Conservation (phyloP, 2,113 vertebrate species). For the Trinectes maculatus region DNA sequence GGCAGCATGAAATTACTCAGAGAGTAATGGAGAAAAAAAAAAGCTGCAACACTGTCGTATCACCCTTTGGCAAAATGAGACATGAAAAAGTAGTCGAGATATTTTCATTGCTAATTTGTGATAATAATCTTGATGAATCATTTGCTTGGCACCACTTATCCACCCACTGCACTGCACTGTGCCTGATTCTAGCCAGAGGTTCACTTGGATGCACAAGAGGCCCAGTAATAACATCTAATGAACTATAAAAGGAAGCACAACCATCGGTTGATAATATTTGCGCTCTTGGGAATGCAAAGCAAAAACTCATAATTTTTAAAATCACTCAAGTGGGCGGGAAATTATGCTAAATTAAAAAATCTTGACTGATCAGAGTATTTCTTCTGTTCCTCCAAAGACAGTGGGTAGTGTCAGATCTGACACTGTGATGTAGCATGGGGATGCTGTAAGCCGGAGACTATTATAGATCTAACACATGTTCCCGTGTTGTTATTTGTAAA, state of each 20-base stretch:
- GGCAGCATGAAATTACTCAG: conserved; percentile 38
- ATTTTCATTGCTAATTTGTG: conserved; percentile 35
- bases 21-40: conserved; percentile 18
- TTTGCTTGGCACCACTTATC: conserved; percentile 25
- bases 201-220: conserved; percentile 18
- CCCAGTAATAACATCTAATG: conserved; percentile 9
- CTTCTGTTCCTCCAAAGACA: too few relatives aligned
- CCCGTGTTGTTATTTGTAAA: too few relatives aligned
- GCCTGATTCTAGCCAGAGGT: conserved; percentile 20
- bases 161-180: background rate
- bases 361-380: too few relatives aligned
- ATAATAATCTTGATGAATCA: conserved; percentile 51
- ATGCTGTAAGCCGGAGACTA: too few relatives aligned
- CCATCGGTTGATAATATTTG: background rate
- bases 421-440: too few relatives aligned
- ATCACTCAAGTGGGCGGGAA: background rate
- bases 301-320: background rate
- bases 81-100: conserved; percentile 37
- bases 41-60: conserved; percentile 12
- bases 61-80: conserved; percentile 44
- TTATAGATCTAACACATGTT: too few relatives aligned
- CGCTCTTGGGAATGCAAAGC: background rate
- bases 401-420: too few relatives aligned
- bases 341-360: too few relatives aligned
- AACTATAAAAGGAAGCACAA: background rate